Conservation (phyloP, 1,140 invertebrate genomes). For the Ptiloglossa arizonensis region DNA sequence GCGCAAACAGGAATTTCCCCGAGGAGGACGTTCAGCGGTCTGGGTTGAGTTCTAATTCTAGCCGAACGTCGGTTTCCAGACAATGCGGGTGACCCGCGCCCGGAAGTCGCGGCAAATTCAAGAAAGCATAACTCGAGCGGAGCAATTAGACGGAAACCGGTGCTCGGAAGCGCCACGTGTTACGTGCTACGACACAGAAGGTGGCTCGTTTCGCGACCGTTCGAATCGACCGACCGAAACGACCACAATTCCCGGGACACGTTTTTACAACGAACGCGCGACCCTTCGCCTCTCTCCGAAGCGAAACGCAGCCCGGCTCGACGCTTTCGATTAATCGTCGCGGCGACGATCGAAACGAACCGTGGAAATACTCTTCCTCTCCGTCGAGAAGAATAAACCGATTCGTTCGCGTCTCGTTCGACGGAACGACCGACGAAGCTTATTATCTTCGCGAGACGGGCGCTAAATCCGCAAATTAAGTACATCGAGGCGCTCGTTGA, state of each 20-base stretch:
- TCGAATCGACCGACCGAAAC: no score
- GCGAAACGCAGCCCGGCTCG: no score
- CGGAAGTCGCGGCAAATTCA: slow-evolving; percentile 42
- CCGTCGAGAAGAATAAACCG: background rate
- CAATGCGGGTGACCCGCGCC: slow-evolving; percentile 10
- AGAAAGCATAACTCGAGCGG: slow-evolving; percentile 38
- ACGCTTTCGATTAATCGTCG: slow-evolving; percentile 56
- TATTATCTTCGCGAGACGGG: background rate
- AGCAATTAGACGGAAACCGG: slow-evolving; percentile 22
- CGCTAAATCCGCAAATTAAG: background rate
- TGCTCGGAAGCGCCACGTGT: background rate
- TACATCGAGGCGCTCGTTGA: background rate
- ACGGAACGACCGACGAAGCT: background rate
- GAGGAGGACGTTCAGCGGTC: slow-evolving; percentile 30
- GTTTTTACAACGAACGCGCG: slow-evolving; percentile 43
- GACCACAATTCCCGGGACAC: background rate
- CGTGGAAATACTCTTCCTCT: background rate
- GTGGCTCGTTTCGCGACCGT: no score
- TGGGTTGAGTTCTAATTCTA: background rate
- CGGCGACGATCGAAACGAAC: slow-evolving; percentile 1
- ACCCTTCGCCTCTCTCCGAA: no score
- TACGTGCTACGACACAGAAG: background rate
- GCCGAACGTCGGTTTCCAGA: slow-evolving; percentile 12
- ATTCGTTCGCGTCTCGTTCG: background rate
- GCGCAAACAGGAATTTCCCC: slow-evolving; percentile 15